These are phyloP conservation scores for Xiphydria camelus DNA, from an alignment of 2,888 invertebrate genomes.

Conservation along the genomic window DNA sequence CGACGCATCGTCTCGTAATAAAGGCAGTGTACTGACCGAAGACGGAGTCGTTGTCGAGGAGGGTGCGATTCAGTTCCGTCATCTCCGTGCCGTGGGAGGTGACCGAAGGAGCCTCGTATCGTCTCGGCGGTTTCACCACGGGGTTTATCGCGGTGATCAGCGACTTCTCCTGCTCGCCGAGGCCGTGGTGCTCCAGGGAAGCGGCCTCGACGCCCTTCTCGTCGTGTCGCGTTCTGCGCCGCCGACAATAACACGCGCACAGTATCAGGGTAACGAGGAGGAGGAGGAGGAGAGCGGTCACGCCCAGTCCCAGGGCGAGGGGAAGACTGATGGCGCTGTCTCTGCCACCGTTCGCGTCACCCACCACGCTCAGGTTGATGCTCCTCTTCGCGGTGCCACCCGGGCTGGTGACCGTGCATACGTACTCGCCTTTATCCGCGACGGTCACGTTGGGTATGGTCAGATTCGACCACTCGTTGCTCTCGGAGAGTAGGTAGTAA, in stretches of 20 bases:
- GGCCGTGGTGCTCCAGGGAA: slow-evolving; percentile 74
- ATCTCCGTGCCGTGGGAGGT: slow-evolving; percentile 78
- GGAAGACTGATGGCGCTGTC: slow-evolving; percentile 54
- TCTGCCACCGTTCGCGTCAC: slow-evolving; percentile 41
- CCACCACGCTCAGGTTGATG: slow-evolving; percentile 65
- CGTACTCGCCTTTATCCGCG: slow-evolving; percentile 74
- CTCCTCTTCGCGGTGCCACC: slow-evolving; percentile 80
- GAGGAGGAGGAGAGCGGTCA: slow-evolving; percentile 61
- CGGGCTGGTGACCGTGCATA: slow-evolving; percentile 80
- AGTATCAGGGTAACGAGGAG: slow-evolving; percentile 59
- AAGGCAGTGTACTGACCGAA: slow-evolving; percentile 67
- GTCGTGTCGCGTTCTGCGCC: slow-evolving; percentile 61
- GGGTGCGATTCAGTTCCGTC: slow-evolving; percentile 79
- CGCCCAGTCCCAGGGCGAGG: slow-evolving; percentile 58
- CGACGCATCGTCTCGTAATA: slow-evolving; percentile 44
- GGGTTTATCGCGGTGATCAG: slow-evolving; percentile 83
- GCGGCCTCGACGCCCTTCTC: slow-evolving; percentile 65
- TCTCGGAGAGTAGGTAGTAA: slow-evolving; percentile 35
- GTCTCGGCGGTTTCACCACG: slow-evolving; percentile 79
- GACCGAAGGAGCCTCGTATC: slow-evolving; percentile 75
- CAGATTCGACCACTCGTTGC: slow-evolving; percentile 61
- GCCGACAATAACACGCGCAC: slow-evolving; percentile 65
- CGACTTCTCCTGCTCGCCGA: slow-evolving; percentile 83
- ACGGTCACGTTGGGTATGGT: slow-evolving; percentile 67
- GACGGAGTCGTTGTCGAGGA: slow-evolving; percentile 79